Base-by-base conservation (phyloP, 2,113 vertebrate species). In the Mugil cephalus region DNA sequence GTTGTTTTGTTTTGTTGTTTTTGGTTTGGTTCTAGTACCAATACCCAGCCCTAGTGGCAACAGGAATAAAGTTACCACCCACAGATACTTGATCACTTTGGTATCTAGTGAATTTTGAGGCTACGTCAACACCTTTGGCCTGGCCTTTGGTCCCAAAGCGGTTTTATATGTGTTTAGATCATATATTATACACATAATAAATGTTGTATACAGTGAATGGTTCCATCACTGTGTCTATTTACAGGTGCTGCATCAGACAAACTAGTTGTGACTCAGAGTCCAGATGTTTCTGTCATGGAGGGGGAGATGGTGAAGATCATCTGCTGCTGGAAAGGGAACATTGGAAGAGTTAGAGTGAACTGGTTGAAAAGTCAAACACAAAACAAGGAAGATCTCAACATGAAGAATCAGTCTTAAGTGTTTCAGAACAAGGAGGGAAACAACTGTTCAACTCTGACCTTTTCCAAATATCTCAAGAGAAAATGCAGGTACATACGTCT, bases 331-430 rank as follows among this genome's bases (percentile, higher is more conserved):
- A 54, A 0, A 15, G 1, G 0, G 0, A 1, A 1, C 8, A 0
- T 0, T 3, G 1, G 2, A 1, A 24, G 4, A 50, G 0, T 6
- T 0, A 13, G 0, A 9, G 1, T 77, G n/a, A 0, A 0, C 0
- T 85, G 83, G 83, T 0, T 24, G 43, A 78, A 70, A 53, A 36
- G 50, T 48, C 0, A 7, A 53, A 38, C 18, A 17, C 0, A 0
- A 0, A 10, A 8, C 4, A 8, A 0, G 0, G 1, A 46, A 0
- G 2, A 0, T 0, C 1, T 43, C 0, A 1, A 0, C 4, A 3
- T 0, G 39, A 1, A 8, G 0, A 0, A 1, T 36, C 9, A 18
- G 2, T 13, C 24, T 30, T 2, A 30, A 30, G 3, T 1, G n/a
- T 12, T 14, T 53, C 8, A 1, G 10, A 1, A 0, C 4, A 15